These are phyloP conservation scores for Hermodice carunculata DNA, from an alignment of 2,888 invertebrate species.

Conservation along the genomic window DNA sequence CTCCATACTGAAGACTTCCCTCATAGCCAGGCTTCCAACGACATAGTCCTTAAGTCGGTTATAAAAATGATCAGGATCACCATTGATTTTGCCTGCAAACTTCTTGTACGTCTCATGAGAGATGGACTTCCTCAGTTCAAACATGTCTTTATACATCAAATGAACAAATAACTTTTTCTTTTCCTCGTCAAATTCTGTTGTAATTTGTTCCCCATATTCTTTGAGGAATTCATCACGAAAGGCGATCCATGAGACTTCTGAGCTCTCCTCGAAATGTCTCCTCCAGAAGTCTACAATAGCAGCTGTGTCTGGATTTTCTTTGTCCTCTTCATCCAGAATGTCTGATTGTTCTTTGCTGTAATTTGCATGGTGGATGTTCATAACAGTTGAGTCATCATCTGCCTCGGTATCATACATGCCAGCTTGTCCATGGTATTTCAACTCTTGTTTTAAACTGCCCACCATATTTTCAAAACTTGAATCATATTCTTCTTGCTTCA, in stretches of 20 bases:
- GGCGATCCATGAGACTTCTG: constrained; percentile 46
- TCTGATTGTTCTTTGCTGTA: constrained; percentile 10
- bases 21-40: constrained; percentile 56
- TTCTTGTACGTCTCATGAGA: constrained; percentile 35
- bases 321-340: background rate
- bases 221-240: constrained; percentile 50
- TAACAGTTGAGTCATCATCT: too few relatives aligned
- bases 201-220: constrained; percentile 51
- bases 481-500: constrained; percentile 46
- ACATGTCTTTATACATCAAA: constrained; percentile 55
- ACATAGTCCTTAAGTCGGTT: constrained; percentile 55
- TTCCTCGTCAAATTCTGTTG: constrained; percentile 41
- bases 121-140: constrained; percentile 41
- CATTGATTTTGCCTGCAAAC: constrained; percentile 48
- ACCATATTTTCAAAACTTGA: constrained; percentile 16
- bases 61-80: constrained; percentile 49
- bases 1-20: constrained; percentile 58
- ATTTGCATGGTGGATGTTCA: background rate
- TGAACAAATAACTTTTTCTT: constrained; percentile 45
- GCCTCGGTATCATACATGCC: too few relatives aligned
- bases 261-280: constrained; percentile 45
- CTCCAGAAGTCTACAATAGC: constrained; percentile 53
- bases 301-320: background rate
- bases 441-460: background rate
- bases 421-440: too few relatives aligned